A percentile compares a stretch with the other conserved stretches of the same genome.
Evolutionary conservation across 2,113 vertebrate genomes (phyloP).

Genomic region (Upupa epops): DNA sequence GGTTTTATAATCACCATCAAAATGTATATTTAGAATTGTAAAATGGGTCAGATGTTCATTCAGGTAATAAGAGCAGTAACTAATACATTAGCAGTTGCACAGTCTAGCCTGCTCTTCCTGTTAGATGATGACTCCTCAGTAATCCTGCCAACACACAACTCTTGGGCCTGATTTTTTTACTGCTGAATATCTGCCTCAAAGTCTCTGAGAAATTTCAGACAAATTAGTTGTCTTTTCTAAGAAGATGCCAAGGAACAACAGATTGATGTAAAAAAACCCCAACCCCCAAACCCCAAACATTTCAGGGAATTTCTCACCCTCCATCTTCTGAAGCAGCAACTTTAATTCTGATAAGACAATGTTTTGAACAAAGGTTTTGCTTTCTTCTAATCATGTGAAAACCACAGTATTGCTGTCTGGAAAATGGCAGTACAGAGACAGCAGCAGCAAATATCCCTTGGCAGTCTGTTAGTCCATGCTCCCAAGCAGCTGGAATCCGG

Average conservation of each 20-base stretch:
- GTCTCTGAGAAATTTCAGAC: not conserved
- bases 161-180: not conserved
- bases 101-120: not conserved
- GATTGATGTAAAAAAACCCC: not conserved
- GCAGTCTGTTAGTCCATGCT: not conserved
- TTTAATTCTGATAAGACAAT: not conserved
- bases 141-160: not conserved
- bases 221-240: not conserved
- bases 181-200: not conserved
- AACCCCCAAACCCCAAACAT: not conserved
- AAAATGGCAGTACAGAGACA: not conserved
- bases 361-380: not conserved
- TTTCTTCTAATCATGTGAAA: not conserved
- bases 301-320: not conserved
- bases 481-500: not conserved
- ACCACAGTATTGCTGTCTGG: not conserved
- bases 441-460: not conserved
- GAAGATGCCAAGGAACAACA: not conserved
- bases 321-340: not conserved
- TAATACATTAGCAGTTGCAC: not conserved
- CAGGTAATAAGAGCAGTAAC: not conserved
- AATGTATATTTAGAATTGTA: not conserved
- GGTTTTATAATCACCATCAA: not conserved
- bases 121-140: not conserved
- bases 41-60: not conserved